Evolutionary conservation across 2,888 invertebrate genomes (phyloP), one percentile per base, ranked within the genome.

Genomic region (Cheilosia grossa): DNA sequence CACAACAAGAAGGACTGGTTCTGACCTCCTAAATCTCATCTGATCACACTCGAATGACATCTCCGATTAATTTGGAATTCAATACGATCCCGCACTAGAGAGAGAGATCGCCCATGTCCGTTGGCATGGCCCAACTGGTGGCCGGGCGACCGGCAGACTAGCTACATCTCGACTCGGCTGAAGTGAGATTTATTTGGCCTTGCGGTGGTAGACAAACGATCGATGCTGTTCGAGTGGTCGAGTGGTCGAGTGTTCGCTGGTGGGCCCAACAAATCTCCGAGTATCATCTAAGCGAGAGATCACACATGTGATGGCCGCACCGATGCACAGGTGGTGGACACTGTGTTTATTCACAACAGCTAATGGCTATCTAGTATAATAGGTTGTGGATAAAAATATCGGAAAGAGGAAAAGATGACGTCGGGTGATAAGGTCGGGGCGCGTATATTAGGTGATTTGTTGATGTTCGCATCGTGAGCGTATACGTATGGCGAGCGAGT

Each of bases 11-110:
- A 75, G 59, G 80, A 85, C 85, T 85, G 85, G 85, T 85, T 85
- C 74, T 86, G 82, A 81, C 81, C 85, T 86, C 85, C 82, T 86
- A 86, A 86, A 86, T 86, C 82, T 81, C 85, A 86, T 86, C 82
- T 86, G 85, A 86, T 86, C 85, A 86, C 85, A 86, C 85, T 81
- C 85, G 73, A 77, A 86, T 77, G 85, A 86, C 85, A 82, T 77
- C 85, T 77, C 85, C 85, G 85, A 86, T 86, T 86, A 86, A 86
- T 86, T 86, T 86, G 85, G 85, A 86, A 86, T 77, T 82, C 85
- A 86, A 86, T 86, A 86, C 82, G 73, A 61, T 81, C 75, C 75
- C 66, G 51, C 51, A 73, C 73, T 44, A 58, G 33, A 49, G 69
- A 37, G 53, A 64, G 64, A 51, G 21, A 51, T 51, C 51, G 49